phyloP scores from a whole-genome alignment of 2,888 invertebrate species.

The Ellobium chinense region DNA sequence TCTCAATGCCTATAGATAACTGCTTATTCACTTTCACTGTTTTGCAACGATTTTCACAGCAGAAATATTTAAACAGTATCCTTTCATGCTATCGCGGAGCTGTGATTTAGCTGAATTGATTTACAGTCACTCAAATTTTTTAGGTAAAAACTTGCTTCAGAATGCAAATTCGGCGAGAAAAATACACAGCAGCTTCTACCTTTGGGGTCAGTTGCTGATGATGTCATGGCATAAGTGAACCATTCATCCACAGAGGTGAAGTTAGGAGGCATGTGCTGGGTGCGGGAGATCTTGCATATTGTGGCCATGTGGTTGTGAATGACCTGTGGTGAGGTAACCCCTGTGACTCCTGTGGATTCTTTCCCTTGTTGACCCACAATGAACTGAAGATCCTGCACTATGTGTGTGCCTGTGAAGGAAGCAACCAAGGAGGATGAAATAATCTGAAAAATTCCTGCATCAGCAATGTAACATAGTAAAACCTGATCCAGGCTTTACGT shows the following conservation, averaged over 20 bases:
- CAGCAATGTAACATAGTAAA: no score
- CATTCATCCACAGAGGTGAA: constrained; percentile 96
- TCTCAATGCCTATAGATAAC: no score
- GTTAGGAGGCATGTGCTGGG: constrained; percentile 95
- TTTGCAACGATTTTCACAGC: no score
- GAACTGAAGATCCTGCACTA: constrained; percentile 94
- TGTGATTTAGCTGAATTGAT: no score
- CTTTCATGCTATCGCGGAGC: no score
- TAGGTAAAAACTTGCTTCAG: no score
- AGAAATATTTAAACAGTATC: no score
- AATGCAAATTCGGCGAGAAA: no score
- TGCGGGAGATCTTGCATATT: constrained; percentile 93
- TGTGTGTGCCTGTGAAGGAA: constrained; percentile 80
- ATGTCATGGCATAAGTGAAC: constrained; percentile 97
- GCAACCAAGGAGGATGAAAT: neutral
- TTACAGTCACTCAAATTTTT: no score
- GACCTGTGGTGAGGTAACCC: constrained; percentile 29
- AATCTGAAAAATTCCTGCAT: no score
- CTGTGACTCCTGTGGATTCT: constrained; percentile 32
- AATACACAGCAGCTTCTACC: constrained; percentile 82
- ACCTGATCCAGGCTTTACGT: no score
- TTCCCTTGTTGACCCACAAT: constrained; percentile 84
- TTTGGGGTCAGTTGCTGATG: constrained; percentile 89
- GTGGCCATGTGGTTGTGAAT: constrained; percentile 89
- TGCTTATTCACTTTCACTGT: no score